A percentile compares a stretch with the other conserved stretches of the same genome.
Conservation (phyloP, 1,140 invertebrate species). For the Phthorimaea operculella region DNA sequence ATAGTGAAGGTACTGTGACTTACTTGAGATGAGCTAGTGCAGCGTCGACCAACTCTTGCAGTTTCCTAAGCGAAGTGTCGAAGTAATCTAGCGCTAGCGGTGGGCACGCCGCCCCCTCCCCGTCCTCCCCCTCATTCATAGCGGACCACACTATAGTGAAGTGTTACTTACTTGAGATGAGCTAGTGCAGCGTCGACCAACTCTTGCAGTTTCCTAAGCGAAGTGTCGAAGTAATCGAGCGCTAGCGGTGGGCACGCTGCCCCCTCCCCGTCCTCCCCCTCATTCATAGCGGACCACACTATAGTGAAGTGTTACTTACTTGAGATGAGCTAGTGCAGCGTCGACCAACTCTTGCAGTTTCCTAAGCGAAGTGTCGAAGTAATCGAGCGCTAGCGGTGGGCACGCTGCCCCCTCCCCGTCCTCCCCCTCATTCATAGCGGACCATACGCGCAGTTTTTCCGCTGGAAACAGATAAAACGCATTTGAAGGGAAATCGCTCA, state of each 20-base stretch:
- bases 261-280: constrained; percentile 1
- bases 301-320: too few species aligned
- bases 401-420: constrained; percentile 4
- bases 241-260: constrained; percentile 12
- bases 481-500: too few species aligned
- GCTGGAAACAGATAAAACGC: constrained; percentile 16
- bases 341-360: neutral
- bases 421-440: constrained; percentile 8
- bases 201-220: neutral
- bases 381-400: constrained; percentile 14
- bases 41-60: neutral
- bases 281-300: too few species aligned
- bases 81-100: constrained; percentile 15
- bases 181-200: neutral
- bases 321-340: neutral
- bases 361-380: neutral
- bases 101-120: constrained; percentile 5
- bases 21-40: neutral
- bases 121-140: constrained; percentile 1
- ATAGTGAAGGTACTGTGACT: too few species aligned
- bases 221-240: constrained; percentile 8
- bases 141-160: too few species aligned
- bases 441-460: constrained; percentile 19
- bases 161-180: neutral
- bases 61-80: neutral